These are phyloP conservation scores for Indicator indicator DNA, from an alignment of 2,113 vertebrate species.

Conservation along the genomic window DNA sequence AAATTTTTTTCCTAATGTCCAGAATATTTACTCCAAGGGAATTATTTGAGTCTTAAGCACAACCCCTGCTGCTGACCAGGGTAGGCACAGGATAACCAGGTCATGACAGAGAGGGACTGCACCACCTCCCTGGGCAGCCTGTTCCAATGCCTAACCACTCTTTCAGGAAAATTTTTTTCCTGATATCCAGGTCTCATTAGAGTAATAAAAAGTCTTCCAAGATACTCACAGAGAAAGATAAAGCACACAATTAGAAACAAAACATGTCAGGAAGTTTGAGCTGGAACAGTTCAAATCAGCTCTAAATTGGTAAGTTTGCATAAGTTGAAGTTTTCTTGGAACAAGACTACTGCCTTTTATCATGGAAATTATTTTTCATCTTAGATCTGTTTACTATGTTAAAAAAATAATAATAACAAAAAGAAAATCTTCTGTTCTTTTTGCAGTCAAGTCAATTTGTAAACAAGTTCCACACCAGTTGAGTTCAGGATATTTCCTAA, in stretches of 20 bases:
- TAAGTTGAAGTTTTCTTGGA: background rate
- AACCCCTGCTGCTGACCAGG: too few relatives aligned
- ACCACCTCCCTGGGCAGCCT: too few relatives aligned
- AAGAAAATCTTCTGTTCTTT: background rate
- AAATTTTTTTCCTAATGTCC: too few relatives aligned
- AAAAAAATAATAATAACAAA: background rate
- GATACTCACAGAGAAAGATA: background rate
- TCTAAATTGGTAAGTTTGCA: background rate
- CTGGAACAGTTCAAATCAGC: background rate
- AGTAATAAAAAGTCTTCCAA: background rate
- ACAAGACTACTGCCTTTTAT: background rate
- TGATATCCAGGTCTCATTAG: background rate
- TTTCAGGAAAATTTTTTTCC: too few relatives aligned
- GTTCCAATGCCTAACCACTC: too few relatives aligned
- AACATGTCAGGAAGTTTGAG: background rate
- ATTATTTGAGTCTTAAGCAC: too few relatives aligned
- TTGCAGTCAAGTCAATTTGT: background rate
- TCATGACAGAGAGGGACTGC: too few relatives aligned
- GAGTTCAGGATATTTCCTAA: background rate
- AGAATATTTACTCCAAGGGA: too few relatives aligned
- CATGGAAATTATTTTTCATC: background rate
- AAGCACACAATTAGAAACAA: background rate
- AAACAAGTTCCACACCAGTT: background rate
- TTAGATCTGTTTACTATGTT: background rate
- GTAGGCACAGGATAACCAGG: too few relatives aligned